Percentiles rank a stretch among this genome's conserved stretches.
Evolutionary conservation across 2,113 vertebrate species (phyloP).

Genomic region (Tricholaema leucomelas): DNA sequence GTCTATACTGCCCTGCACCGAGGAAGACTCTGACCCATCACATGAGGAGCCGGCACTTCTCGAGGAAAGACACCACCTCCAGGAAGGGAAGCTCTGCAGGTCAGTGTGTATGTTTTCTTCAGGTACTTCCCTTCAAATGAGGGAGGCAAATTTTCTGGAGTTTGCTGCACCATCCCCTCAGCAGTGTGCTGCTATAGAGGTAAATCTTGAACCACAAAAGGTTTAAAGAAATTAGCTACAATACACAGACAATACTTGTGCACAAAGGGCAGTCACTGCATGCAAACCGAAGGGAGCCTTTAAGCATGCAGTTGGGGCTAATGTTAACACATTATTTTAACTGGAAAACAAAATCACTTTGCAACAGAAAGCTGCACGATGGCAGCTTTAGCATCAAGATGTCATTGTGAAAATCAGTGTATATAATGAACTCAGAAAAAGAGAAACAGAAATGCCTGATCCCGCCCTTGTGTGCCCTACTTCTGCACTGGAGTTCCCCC

Average conservation of each 20-base stretch:
- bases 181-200: not conserved
- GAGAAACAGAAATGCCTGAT: constrained; percentile 44
- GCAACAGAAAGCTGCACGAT: not conserved
- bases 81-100: not conserved
- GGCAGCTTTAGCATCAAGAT: constrained; percentile 47
- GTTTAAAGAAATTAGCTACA: constrained; percentile 21
- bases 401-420: constrained; percentile 67
- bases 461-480: constrained; percentile 58
- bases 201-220: not conserved
- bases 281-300: constrained; percentile 54
- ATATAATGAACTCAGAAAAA: constrained; percentile 67
- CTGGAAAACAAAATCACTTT: constrained; percentile 44
- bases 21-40: not conserved
- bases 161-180: not conserved
- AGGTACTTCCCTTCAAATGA: not conserved
- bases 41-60: not conserved
- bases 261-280: constrained; percentile 52
- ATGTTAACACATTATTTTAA: constrained; percentile 63
- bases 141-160: not conserved
- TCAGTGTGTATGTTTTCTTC: not conserved
- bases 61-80: not conserved
- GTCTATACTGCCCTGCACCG: not conserved
- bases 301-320: constrained; percentile 33
- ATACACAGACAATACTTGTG: constrained; percentile 3
- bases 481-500: constrained; percentile 62